Percentiles rank a stretch among this genome's conserved stretches.
Evolutionary conservation across 1,140 invertebrate species (phyloP).

Genomic region (Drosophila willistoni): DNA sequence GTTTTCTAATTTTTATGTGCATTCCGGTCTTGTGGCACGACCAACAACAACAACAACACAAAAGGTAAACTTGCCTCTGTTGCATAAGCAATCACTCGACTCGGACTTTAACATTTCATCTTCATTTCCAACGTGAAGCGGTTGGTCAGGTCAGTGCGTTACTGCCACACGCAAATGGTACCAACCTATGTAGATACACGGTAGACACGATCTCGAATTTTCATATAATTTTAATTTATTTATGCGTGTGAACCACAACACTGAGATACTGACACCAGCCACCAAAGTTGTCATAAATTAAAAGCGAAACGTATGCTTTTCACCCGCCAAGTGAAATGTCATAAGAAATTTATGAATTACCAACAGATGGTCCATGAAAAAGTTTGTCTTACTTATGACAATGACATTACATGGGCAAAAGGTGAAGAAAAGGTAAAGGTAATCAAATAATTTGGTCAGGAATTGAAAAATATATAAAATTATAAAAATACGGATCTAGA

Average conservation of each 20-base stretch:
- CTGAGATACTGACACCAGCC: constrained; percentile 12
- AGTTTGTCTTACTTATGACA: background rate
- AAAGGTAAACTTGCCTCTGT: background rate
- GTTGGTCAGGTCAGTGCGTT: constrained; percentile 14
- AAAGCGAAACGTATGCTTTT: constrained; percentile 25
- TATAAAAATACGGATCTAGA: no score
- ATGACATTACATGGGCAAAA: background rate
- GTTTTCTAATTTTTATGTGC: constrained; percentile 12
- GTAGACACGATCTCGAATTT: constrained; percentile 33
- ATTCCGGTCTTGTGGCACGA: constrained; percentile 1
- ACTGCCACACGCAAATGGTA: constrained; percentile 56
- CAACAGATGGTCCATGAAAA: background rate
- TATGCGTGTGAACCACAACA: constrained; percentile 65
- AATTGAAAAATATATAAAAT: no score
- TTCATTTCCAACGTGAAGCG: background rate
- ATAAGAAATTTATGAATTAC: background rate
- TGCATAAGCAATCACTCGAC: constrained; percentile 1
- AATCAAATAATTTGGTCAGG: no score
- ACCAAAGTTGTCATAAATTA: constrained; percentile 53
- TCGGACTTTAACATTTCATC: background rate
- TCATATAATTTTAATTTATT: constrained; percentile 60
- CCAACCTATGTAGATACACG: background rate
- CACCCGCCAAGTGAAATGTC: constrained; percentile 45
- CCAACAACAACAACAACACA: background rate
- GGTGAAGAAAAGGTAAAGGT: background rate